A percentile compares a stretch with the other conserved stretches of the same genome.
Conservation (phyloP, 2,888 invertebrate genomes). For the Cyrtodaria siliqua region DNA sequence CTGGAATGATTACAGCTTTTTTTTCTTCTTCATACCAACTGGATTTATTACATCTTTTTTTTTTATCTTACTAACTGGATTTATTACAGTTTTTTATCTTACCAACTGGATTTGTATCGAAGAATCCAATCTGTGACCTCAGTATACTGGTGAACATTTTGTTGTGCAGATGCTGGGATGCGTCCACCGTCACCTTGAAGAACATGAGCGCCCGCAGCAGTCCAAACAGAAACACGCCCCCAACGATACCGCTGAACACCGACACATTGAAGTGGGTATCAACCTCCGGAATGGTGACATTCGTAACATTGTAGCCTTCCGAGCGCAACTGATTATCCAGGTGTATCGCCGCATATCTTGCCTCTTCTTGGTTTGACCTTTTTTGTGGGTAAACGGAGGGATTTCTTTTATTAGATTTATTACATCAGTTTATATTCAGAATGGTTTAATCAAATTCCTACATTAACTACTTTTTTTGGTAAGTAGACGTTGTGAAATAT, state of each 20-base stretch:
- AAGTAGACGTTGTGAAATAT: too few species aligned
- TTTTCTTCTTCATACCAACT: too few species aligned
- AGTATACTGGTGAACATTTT: conserved; percentile 94
- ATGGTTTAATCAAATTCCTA: too few species aligned
- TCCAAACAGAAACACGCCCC: conserved; percentile 88
- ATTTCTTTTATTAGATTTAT: too few species aligned
- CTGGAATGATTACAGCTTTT: too few species aligned
- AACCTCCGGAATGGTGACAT: conserved; percentile 75
- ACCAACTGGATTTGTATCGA: conserved; percentile 95
- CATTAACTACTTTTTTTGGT: too few species aligned
- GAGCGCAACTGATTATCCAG: conserved; percentile 39
- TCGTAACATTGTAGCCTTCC: conserved; percentile 57
- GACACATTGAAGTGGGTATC: conserved; percentile 82
- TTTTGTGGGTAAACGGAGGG: too few species aligned
- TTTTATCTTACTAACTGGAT: too few species aligned
- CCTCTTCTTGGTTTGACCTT: conserved; percentile 81
- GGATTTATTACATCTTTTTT: too few species aligned
- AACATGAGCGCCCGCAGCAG: conserved; percentile 90
- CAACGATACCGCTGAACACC: conserved; percentile 85
- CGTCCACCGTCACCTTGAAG: conserved; percentile 89
- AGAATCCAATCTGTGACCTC: conserved; percentile 94
- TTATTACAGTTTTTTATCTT: too few species aligned
- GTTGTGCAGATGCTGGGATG: conserved; percentile 93
- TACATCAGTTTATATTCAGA: too few species aligned
- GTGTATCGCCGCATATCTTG: conserved; percentile 63